These are phyloP conservation scores for Gymnothorax reevesii DNA, from an alignment of 2,797 vertebrate genomes.

Conservation along the genomic window DNA sequence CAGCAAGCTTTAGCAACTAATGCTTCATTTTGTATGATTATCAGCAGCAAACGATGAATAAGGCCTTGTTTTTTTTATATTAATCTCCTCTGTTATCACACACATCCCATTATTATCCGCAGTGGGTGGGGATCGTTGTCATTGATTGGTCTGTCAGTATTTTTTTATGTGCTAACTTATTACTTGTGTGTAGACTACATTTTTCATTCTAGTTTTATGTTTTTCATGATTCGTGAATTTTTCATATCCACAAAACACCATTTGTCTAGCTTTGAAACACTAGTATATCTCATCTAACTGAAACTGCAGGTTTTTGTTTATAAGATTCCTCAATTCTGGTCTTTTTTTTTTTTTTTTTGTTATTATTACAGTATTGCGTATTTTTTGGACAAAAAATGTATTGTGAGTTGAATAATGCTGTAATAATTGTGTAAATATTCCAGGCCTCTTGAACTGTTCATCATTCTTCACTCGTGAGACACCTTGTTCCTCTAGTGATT, in stretches of 20 bases:
- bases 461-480: constrained; percentile 4
- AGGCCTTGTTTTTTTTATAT: background rate
- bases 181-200: background rate
- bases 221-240: background rate
- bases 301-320: constrained; percentile 15
- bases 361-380: background rate
- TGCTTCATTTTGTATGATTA: background rate
- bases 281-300: background rate
- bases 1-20: background rate
- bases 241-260: background rate
- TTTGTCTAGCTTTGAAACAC: background rate
- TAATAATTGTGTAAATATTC: constrained; percentile 14
- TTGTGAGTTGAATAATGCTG: constrained; percentile 14
- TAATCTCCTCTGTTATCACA: background rate
- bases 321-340: background rate
- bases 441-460: constrained; percentile 13
- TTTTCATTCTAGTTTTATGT: background rate
- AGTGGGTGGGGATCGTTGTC: background rate
- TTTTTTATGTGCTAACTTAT: background rate
- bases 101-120: background rate
- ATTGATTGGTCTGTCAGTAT: background rate
- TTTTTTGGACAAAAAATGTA: background rate
- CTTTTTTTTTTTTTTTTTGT: constrained; percentile 8
- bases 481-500: constrained; percentile 23
- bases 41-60: background rate